These are phyloP conservation scores for Leptatherina wallacei DNA, from an alignment of 2,797 vertebrate species.

Conservation along the genomic window DNA sequence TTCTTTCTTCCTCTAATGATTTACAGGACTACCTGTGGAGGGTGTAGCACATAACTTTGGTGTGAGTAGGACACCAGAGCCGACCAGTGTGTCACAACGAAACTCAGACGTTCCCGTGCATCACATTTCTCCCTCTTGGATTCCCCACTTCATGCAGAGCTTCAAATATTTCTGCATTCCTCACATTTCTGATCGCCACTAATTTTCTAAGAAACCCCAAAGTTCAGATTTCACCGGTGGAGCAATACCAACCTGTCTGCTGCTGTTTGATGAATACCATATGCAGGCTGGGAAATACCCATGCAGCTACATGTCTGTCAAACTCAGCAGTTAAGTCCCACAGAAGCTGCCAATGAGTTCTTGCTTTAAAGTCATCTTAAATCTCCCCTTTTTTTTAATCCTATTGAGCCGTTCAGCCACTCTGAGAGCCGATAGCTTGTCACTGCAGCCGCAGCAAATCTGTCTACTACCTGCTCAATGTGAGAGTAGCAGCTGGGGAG, in stretches of 20 bases:
- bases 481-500: conserved; percentile 59
- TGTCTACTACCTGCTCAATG: conserved; percentile 50
- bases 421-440: conserved; percentile 33
- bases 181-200: conserved; percentile 63
- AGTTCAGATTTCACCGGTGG: conserved; percentile 35
- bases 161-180: conserved; percentile 66
- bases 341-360: conserved; percentile 34
- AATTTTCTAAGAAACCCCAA: conserved; percentile 43
- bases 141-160: conserved; percentile 22
- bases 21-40: conserved; percentile 52
- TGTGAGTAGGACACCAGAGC: conserved; percentile 49
- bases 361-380: conserved; percentile 32
- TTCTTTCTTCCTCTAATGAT: conserved; percentile 55
- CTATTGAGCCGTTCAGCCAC: conserved; percentile 31
- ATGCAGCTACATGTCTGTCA: conserved; percentile 33
- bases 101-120: conserved; percentile 40
- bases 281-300: conserved; percentile 65
- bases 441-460: conserved; percentile 39
- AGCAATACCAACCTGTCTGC: conserved; percentile 48
- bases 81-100: conserved; percentile 21
- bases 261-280: conserved; percentile 59
- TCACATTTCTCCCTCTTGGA: conserved; percentile 44
- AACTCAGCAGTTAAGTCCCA: conserved; percentile 48
- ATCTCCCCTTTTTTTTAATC: conserved; percentile 15
- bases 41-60: conserved; percentile 63